Evolutionary conservation across 2,888 invertebrate genomes (phyloP).

Genomic region (Strigamia crassipes): DNA sequence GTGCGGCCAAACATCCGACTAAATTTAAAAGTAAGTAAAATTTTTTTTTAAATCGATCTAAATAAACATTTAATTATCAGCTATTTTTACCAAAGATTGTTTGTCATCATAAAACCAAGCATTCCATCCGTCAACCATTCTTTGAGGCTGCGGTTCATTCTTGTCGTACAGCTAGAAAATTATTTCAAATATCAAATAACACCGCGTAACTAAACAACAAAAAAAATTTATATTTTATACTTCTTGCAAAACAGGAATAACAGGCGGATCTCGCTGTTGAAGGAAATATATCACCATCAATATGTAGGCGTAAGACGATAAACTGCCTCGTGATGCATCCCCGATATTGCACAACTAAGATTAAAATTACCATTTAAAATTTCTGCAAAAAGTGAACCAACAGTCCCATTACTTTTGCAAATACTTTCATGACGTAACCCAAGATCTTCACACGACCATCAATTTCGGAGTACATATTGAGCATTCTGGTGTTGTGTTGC

Average conservation of each 20-base stretch:
- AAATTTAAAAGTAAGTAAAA: constrained; percentile 19
- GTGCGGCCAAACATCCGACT: constrained; percentile 60
- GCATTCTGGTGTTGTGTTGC: constrained; percentile 64
- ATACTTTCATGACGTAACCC: constrained; percentile 64
- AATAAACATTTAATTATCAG: not conserved
- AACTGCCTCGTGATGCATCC: constrained; percentile 66
- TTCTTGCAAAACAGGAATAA: constrained; percentile 67
- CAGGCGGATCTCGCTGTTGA: constrained; percentile 64
- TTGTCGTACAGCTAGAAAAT: constrained; percentile 52
- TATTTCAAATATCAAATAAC: constrained; percentile 30
- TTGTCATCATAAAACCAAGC: constrained; percentile 63
- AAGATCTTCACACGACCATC: constrained; percentile 63
- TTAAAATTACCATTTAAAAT: not conserved
- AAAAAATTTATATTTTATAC: constrained; percentile 54
- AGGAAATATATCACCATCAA: constrained; percentile 66
- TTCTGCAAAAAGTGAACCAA: not conserved
- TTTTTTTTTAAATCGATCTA: not conserved
- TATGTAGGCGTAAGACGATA: constrained; percentile 68
- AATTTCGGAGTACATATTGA: constrained; percentile 62
- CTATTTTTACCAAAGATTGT: not conserved
- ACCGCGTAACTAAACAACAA: not conserved
- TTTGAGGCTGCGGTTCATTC: constrained; percentile 54
- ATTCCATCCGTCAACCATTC: constrained; percentile 64
- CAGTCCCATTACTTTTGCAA: constrained; percentile 61
- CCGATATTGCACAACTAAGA: constrained; percentile 62